A percentile compares a stretch with the other conserved stretches of the same genome.
phyloP scores from a whole-genome alignment of 2,888 invertebrate species.

The Watsonalla cultraria region DNA sequence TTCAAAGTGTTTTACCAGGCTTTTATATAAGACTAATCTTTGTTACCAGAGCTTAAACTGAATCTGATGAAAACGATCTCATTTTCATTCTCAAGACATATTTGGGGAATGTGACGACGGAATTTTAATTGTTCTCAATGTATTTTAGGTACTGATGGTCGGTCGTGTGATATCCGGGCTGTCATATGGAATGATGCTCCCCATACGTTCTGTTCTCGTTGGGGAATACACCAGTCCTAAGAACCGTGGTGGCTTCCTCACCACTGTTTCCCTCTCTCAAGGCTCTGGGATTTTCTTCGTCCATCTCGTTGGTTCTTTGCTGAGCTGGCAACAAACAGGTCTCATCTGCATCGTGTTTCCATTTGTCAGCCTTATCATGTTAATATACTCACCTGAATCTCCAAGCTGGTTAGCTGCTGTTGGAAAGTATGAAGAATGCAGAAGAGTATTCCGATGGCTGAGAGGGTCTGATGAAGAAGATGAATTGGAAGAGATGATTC shows the following conservation, averaged over 20 bases:
- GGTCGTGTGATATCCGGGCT: conserved; percentile 47
- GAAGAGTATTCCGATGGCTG: conserved; percentile 73
- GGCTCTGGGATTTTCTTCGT: conserved; percentile 78
- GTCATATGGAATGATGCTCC: conserved; percentile 65
- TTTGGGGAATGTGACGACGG: neutral
- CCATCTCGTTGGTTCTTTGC: conserved; percentile 78
- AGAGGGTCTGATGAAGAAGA: conserved; percentile 68
- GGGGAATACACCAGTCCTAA: conserved; percentile 76
- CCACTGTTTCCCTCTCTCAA: conserved; percentile 75
- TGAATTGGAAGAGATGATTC: conserved; percentile 50
- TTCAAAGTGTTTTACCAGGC: no score
- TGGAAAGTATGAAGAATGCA: conserved; percentile 70
- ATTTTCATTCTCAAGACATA: no score
- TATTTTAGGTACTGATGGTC: conserved; percentile 19
- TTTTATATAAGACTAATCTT: no score
- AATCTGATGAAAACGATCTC: no score
- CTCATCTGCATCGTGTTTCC: conserved; percentile 62
- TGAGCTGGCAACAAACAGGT: conserved; percentile 75
- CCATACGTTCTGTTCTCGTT: conserved; percentile 66
- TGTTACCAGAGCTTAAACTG: no score
- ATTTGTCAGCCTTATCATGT: conserved; percentile 56
- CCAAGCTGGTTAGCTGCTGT: conserved; percentile 81
- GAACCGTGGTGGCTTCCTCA: conserved; percentile 78
- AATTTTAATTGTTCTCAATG: neutral
- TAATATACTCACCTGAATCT: conserved; percentile 74